Percentiles rank a stretch among this genome's conserved stretches.
phyloP scores from a whole-genome alignment of 2,797 vertebrate species.

The Anabas testudineus region DNA sequence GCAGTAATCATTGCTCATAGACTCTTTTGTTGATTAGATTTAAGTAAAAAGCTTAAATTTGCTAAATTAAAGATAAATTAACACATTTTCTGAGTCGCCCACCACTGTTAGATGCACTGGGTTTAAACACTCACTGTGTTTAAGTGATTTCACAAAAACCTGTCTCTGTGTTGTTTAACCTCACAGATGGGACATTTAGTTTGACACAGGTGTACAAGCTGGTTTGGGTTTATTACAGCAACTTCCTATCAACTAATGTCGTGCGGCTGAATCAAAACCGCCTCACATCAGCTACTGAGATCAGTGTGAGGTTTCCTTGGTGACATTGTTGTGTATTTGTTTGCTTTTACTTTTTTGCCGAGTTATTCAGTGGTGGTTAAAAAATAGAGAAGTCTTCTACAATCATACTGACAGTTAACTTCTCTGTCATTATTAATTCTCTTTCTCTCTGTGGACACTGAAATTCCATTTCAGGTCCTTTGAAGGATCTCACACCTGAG shows the following conservation, averaged over 20 bases:
- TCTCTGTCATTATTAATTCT: neutral
- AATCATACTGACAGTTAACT: neutral
- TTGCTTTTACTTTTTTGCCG: constrained; percentile 6
- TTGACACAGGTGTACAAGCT: neutral
- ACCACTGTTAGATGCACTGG: no score
- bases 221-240: neutral
- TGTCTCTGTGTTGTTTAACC: no score
- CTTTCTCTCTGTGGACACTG: no score
- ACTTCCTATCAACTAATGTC: constrained; percentile 7
- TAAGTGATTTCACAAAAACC: no score
- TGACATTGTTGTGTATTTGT: neutral
- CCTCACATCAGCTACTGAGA: neutral
- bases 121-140: no score
- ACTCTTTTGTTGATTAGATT: no score
- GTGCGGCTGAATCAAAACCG: neutral
- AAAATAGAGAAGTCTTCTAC: neutral
- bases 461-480: neutral
- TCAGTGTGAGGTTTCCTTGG: neutral
- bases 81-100: no score
- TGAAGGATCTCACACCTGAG: neutral
- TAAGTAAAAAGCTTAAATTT: no score
- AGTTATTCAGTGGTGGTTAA: neutral
- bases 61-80: no score
- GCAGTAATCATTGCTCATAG: no score
- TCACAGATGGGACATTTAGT: neutral